Base-by-base conservation (phyloP, 2,888 invertebrate species). In the Neelides folsomi region DNA sequence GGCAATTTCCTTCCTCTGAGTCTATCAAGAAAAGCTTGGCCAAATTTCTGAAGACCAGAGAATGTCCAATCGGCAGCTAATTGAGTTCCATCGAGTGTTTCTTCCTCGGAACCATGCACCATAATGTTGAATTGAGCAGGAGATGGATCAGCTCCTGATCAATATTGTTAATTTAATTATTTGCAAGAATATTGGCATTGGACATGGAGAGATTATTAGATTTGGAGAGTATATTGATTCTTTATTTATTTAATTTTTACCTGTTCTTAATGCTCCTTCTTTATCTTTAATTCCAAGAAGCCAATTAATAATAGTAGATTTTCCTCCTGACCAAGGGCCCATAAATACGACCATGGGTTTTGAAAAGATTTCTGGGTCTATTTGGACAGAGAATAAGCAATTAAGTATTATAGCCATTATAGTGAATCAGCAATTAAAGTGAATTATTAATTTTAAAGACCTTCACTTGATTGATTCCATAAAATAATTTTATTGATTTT, bases 261-360 rank as follows among this genome's bases (percentile, higher is more conserved):
- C 92, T 70, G 90, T 88, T 74, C 87, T 79, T 60, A 92, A 73
- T 53, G 89, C 82, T 70, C 82, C 81, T 63, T 82, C 78, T 27
- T 82, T 83, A 68, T 86, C 86, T 70, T 92, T 89, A 60, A 86
- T 82, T 56, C 87, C 85, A 39, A 89, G 78, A 59, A 94, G 75
- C 72, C 94, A 93, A 72, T 94, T 94, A 58, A 93, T 81, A 63
- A 92, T 87, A 49, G 89, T 84, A 1, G 92, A 90, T 74, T 94
- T 94, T 58, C 94, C 94, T 54, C 92, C 90, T 67, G 90, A 90
- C 88, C 92, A 93, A 38, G 93, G 92, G 40, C 94, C 94, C 85
- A 93, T 87, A 67, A 93, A 88, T 5, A 94, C 76, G 49, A 93
- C 79, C 67, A 93, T 74, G 2, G 94, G 93, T 68, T 92, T 93